Percentiles rank a stretch among this genome's conserved stretches.
phyloP scores from a whole-genome alignment of 2,797 vertebrate genomes.

The Crenuchus spilurus region DNA sequence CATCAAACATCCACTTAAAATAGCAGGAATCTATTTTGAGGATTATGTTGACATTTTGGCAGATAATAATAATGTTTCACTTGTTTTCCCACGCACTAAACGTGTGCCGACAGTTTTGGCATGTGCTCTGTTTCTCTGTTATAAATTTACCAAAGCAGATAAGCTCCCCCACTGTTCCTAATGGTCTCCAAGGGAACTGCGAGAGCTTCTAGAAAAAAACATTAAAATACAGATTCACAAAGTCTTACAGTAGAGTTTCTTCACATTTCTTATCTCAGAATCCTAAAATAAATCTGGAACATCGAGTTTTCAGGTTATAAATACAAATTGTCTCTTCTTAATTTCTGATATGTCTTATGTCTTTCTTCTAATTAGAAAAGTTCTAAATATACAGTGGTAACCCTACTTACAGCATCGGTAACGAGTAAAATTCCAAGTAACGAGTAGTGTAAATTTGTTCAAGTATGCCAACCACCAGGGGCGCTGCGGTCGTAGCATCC shows the following conservation, averaged over 20 bases:
- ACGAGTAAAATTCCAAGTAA: no score
- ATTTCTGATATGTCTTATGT: no score
- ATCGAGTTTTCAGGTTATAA: no score
- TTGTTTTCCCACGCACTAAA: slow-evolving; percentile 20
- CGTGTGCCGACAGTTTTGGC: slow-evolving; percentile 16
- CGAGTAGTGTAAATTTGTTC: no score
- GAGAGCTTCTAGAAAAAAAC: neutral
- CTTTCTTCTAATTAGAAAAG: no score
- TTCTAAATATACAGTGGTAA: no score
- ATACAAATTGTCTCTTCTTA: no score
- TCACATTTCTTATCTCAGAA: neutral
- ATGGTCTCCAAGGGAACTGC: slow-evolving; percentile 34
- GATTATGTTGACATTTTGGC: slow-evolving; percentile 20
- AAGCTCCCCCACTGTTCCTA: slow-evolving; percentile 19
- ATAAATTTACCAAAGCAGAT: slow-evolving; percentile 36
- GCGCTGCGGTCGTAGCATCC: no score
- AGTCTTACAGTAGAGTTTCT: neutral
- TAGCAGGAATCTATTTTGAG: neutral
- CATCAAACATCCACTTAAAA: neutral
- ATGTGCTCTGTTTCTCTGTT: slow-evolving; percentile 14
- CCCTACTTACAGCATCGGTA: no score
- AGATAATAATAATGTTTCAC: slow-evolving; percentile 2
- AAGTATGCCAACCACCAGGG: no score
- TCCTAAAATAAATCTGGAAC: neutral
- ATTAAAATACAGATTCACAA: slow-evolving; percentile 6